Evolutionary conservation across 2,888 invertebrate genomes (phyloP).

Genomic region (Mactromeris polynyma): DNA sequence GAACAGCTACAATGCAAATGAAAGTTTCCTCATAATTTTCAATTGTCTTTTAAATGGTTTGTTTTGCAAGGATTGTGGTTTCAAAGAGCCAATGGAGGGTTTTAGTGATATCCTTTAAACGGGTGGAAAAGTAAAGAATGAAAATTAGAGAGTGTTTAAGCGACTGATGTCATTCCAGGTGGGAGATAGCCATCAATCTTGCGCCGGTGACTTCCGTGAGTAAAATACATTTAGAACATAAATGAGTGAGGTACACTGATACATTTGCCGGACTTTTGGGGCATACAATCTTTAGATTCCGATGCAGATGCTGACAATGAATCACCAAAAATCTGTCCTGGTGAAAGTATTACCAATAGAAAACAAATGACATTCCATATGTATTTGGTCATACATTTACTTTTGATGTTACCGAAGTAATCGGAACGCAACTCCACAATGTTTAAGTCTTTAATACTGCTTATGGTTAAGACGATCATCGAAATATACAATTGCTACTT

Average conservation of each 20-base stretch:
- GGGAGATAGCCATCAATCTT: constrained; percentile 34
- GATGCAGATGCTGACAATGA: not conserved
- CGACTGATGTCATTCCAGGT: constrained; percentile 59
- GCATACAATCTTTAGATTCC: not conserved
- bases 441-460: too few species aligned
- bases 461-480: too few species aligned
- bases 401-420: too few species aligned
- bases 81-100: constrained; percentile 45
- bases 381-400: too few species aligned
- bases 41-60: constrained; percentile 63
- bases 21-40: constrained; percentile 50
- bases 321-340: too few species aligned
- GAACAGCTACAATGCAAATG: constrained; percentile 51
- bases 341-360: too few species aligned
- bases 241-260: not conserved
- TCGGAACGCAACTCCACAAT: too few species aligned
- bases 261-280: not conserved
- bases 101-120: constrained; percentile 45
- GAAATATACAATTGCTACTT: too few species aligned
- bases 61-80: constrained; percentile 57
- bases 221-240: not conserved
- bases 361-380: too few species aligned
- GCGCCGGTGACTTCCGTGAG: constrained; percentile 21
- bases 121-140: constrained; percentile 53
- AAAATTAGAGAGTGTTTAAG: constrained; percentile 68